Percentiles rank a stretch among this genome's conserved stretches.
These are phyloP conservation scores for Halcyon chelicuti DNA, from an alignment of 2,797 vertebrate genomes.

Conservation along the genomic window DNA sequence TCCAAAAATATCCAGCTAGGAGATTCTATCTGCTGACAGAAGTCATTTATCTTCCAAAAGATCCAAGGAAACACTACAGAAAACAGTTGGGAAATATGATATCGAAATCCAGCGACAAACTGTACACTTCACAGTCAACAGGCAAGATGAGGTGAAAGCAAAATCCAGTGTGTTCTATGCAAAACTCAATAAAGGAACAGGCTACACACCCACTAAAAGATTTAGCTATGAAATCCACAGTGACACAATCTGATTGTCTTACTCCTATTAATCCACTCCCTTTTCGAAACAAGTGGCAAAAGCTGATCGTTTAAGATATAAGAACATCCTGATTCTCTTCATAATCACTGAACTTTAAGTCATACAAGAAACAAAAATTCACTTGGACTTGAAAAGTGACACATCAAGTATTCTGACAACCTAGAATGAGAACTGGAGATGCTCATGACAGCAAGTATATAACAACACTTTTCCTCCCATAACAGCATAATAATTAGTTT, in stretches of 20 bases:
- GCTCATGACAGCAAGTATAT: neutral
- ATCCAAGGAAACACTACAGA: neutral
- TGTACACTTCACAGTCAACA: neutral
- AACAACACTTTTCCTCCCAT: neutral
- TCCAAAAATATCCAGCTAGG: neutral
- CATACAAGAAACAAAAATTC: neutral
- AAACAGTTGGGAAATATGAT: neutral
- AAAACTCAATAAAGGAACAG: neutral
- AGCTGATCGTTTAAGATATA: neutral
- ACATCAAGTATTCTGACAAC: neutral
- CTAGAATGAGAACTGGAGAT: neutral
- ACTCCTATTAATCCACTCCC: neutral
- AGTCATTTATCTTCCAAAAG: neutral
- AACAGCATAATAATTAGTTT: neutral
- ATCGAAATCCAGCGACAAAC: neutral
- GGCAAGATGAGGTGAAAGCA: neutral
- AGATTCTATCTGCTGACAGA: neutral
- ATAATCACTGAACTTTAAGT: neutral
- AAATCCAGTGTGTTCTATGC: neutral
- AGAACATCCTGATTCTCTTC: neutral
- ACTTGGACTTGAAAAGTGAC: neutral
- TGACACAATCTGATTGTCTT: neutral
- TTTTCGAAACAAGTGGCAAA: neutral
- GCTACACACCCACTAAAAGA: neutral
- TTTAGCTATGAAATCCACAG: neutral